A percentile compares a stretch with the other conserved stretches of the same genome.
Conservation (phyloP, 2,797 vertebrate genomes). For the Myotis findleyi region DNA sequence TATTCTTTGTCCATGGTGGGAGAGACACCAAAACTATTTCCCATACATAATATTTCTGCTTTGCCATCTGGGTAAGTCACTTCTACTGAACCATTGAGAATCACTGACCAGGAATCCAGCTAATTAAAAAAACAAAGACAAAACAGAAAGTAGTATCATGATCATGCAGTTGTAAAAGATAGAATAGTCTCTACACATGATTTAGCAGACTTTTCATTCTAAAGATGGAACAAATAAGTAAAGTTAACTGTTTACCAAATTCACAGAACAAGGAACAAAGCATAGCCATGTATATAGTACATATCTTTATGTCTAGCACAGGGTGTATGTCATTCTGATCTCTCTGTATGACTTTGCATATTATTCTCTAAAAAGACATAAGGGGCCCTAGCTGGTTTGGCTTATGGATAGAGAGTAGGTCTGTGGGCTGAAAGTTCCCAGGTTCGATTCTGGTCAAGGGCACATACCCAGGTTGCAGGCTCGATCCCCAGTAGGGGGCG, state of each 20-base stretch:
- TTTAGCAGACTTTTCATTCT: background rate
- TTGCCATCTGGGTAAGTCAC: slow-evolving; percentile 96
- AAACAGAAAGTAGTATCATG: background rate
- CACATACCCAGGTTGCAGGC: too few relatives aligned
- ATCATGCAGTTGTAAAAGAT: background rate
- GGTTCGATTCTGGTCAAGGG: too few relatives aligned
- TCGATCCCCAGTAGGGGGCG: too few relatives aligned
- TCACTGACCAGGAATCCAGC: slow-evolving; percentile 99
- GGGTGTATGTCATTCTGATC: background rate
- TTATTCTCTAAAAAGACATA: slow-evolving; percentile 22
- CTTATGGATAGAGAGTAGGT: too few relatives aligned
- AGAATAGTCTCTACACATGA: background rate
- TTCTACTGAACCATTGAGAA: slow-evolving; percentile 98
- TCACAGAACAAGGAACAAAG: slow-evolving; percentile 4
- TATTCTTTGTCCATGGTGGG: slow-evolving; percentile 99
- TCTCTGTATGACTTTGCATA: background rate
- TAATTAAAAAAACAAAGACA: slow-evolving; percentile 79
- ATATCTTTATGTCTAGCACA: background rate
- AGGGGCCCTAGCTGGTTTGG: too few relatives aligned
- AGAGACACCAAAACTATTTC: slow-evolving; percentile 99
- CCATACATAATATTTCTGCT: slow-evolving; percentile 98
- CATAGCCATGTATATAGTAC: background rate
- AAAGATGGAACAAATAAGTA: background rate
- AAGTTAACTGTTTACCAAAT: background rate
- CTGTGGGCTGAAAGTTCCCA: too few relatives aligned